A percentile compares a stretch with the other conserved stretches of the same genome.
phyloP scores from a whole-genome alignment of 1,140 invertebrate genomes.

The Drosophila hydei region DNA sequence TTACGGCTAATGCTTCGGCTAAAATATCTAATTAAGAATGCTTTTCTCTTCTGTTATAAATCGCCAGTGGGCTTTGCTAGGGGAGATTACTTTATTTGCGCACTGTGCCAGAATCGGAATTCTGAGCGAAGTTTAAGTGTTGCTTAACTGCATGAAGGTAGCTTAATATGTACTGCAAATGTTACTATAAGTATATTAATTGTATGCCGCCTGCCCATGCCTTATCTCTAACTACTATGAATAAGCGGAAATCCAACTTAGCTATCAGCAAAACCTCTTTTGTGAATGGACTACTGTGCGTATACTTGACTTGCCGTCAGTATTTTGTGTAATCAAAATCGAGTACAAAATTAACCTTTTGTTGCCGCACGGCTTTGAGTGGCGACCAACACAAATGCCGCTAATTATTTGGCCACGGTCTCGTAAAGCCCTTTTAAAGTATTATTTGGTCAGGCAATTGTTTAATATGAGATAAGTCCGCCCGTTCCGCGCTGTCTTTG shows the following conservation, averaged over 20 bases:
- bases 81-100: constrained; percentile 21
- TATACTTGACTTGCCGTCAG: constrained; percentile 11
- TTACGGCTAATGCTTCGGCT: constrained; percentile 70
- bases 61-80: constrained; percentile 53
- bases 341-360: constrained; percentile 64
- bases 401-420: constrained; percentile 47
- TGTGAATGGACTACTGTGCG: background rate
- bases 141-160: background rate
- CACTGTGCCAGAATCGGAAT: constrained; percentile 22
- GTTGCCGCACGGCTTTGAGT: constrained; percentile 23
- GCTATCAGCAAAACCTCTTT: too few relatives aligned
- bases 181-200: background rate
- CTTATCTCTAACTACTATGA: too few relatives aligned
- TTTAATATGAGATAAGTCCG: constrained; percentile 49
- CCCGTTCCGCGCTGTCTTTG: constrained; percentile 37
- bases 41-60: constrained; percentile 59
- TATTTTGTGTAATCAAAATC: constrained; percentile 37
- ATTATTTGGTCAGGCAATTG: constrained; percentile 26
- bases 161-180: background rate
- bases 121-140: constrained; percentile 10
- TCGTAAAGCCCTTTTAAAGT: constrained; percentile 33
- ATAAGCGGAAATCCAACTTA: too few relatives aligned
- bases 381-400: constrained; percentile 58
- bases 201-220: background rate
- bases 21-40: constrained; percentile 75